These are phyloP conservation scores for Opisthograptis luteolata DNA, from an alignment of 2,888 invertebrate species.

Conservation along the genomic window DNA sequence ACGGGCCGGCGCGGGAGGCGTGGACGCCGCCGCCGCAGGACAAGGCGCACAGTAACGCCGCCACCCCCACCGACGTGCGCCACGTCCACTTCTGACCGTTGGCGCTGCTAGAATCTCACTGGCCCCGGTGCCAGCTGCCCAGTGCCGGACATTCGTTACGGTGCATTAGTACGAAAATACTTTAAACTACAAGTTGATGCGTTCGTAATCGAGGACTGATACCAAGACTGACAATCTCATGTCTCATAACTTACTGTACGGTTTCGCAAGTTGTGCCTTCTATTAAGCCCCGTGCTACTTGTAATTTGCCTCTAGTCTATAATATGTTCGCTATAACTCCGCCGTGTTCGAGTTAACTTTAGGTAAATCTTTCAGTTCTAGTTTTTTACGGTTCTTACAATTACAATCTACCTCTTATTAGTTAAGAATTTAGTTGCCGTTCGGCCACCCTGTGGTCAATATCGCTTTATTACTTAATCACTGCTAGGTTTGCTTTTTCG, in stretches of 20 bases:
- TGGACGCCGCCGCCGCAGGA: conserved; percentile 79
- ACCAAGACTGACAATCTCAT: conserved; percentile 79
- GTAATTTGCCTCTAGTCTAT: conserved; percentile 66
- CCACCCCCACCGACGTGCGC: conserved; percentile 93
- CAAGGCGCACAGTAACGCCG: conserved; percentile 89
- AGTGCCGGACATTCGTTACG: conserved; percentile 62
- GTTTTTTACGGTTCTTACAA: conserved; percentile 72
- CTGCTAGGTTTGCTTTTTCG: conserved; percentile 46
- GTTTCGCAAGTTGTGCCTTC: conserved; percentile 63
- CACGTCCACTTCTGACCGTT: conserved; percentile 91
- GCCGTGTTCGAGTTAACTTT: conserved; percentile 57
- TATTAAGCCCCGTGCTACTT: conserved; percentile 67
- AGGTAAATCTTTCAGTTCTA: conserved; percentile 63
- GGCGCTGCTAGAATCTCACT: conserved; percentile 38
- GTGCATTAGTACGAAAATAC: conserved; percentile 81
- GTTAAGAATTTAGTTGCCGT: conserved; percentile 58
- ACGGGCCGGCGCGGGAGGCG: conserved; percentile 73
- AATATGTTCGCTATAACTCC: conserved; percentile 52
- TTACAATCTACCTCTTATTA: conserved; percentile 82
- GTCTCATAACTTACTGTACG: conserved; percentile 75
- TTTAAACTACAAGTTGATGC: conserved; percentile 76
- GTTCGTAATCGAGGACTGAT: conserved; percentile 79
- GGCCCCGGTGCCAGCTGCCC: conserved; percentile 7
- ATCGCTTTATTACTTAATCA: conserved; percentile 6
- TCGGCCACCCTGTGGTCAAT: conserved; percentile 19